Base-by-base conservation (phyloP, 1,140 invertebrate species). In the Meloidogyne exigua region DNA sequence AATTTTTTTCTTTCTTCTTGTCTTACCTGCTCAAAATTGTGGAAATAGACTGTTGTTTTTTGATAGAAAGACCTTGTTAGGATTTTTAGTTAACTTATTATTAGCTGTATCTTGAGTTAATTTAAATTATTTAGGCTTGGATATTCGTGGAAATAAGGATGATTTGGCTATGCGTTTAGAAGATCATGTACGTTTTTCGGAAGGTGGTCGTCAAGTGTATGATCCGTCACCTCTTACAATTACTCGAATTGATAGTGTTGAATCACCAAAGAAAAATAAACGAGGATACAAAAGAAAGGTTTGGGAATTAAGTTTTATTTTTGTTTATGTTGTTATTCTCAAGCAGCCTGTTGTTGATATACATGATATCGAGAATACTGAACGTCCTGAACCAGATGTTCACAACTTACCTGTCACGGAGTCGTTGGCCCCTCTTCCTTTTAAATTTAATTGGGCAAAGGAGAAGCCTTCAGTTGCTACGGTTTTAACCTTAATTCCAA, bases 231-330 rank as follows among this genome's bases (percentile, higher is more conserved):
- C 49, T n/a, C n/a, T 57, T 57, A 5, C 5, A 5, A 12, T n/a
- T n/a, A 15, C 18, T n/a, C 18, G n/a, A 7, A n/a, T 57, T 57
- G 49, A 57, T n/a, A 57, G 18, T 57, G n/a, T n/a, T n/a, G 49
- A 57, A 57, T 57, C 49, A 57, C 49, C 49, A 57, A 57, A 57
- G 49, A 57, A 57, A 57, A 57, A n/a, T 57, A 57, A 57, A 57
- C 18, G 49, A n/a, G 49, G 49, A 18, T 57, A 57, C 49, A 57
- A 57, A 57, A 2, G 49, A 57, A 57, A 57, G n/a, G 49, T 57
- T n/a, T 7, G 18, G n/a, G n/a, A 57, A 9, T n/a, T 57, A n/a
- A 57, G 9, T n/a, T 57, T n/a, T n/a, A n/a, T n/a, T n/a, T 7
- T 15, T 9, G 9, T 57, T n/a, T n/a, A 9, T 7, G 13, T 18